Conservation (phyloP, 2,797 vertebrate species). For the Chelonia mydas region DNA sequence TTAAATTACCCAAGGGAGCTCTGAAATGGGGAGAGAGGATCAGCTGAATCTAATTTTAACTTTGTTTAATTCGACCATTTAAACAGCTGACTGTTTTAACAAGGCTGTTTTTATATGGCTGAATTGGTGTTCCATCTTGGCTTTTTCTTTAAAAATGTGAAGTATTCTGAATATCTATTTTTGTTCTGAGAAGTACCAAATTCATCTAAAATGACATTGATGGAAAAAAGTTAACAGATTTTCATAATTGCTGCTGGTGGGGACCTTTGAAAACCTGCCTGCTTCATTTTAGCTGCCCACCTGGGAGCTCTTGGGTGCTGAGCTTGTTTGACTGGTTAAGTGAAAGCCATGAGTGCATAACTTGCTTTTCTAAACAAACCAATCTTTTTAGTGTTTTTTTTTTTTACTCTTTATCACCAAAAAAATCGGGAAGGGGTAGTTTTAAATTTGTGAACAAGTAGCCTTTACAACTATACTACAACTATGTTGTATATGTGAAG, state of each 20-base stretch:
- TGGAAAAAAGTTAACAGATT: neutral
- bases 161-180: neutral
- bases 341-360: neutral
- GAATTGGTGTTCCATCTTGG: neutral
- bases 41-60: conserved; percentile 21
- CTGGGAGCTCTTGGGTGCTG: neutral
- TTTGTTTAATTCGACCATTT: conserved; percentile 16
- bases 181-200: neutral
- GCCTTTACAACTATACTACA: neutral
- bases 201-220: neutral
- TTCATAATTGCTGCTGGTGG: too few species aligned
- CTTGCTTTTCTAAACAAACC: neutral
- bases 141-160: neutral
- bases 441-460: neutral
- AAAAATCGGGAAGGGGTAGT: neutral
- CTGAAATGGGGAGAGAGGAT: neutral
- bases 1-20: conserved; percentile 13
- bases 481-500: neutral
- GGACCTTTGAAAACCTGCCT: too few species aligned
- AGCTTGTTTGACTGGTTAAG: neutral
- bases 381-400: neutral
- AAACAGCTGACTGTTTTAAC: neutral
- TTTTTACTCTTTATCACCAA: neutral
- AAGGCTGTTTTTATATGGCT: neutral
- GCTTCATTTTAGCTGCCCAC: too few species aligned